Evolutionary conservation across 2,113 vertebrate species (phyloP).

Genomic region (Hiodon alosoides): DNA sequence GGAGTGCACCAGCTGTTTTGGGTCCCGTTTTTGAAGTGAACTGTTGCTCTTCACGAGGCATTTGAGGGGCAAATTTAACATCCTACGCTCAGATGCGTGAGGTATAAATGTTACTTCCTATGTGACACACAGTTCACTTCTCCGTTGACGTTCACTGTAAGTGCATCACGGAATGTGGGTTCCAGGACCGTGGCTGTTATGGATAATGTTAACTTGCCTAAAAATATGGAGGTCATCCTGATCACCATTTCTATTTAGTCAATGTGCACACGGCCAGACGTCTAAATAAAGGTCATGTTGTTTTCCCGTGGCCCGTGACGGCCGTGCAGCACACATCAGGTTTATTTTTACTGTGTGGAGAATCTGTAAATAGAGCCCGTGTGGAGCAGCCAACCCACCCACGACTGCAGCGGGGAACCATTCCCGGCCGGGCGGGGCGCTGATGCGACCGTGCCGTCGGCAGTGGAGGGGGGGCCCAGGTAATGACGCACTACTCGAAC

Average conservation of each 20-base stretch:
- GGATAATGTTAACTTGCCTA: neutral
- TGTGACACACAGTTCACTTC: neutral
- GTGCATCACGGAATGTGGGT: neutral
- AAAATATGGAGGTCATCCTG: neutral
- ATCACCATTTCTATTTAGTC: neutral
- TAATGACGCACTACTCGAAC: constrained; percentile 46
- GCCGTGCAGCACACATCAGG: neutral
- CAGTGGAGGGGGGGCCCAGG: constrained; percentile 32
- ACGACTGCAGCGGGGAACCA: constrained; percentile 17
- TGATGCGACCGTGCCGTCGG: constrained; percentile 42
- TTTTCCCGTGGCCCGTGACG: neutral
- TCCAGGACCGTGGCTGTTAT: neutral
- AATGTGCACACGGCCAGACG: neutral
- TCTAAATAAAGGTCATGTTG: neutral
- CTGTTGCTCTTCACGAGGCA: no score
- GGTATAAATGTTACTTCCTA: no score
- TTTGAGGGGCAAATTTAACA: no score
- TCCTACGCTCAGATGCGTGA: no score
- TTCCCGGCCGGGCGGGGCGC: neutral
- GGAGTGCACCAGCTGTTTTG: no score
- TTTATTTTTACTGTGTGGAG: constrained; percentile 4
- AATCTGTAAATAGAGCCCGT: constrained; percentile 12
- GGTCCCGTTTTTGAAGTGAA: no score
- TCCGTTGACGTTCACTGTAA: neutral
- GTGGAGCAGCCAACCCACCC: constrained; percentile 24